Evolutionary conservation across 2,888 invertebrate genomes (phyloP), one percentile per base, ranked within the genome.

Genomic region (Diogma glabrata): DNA sequence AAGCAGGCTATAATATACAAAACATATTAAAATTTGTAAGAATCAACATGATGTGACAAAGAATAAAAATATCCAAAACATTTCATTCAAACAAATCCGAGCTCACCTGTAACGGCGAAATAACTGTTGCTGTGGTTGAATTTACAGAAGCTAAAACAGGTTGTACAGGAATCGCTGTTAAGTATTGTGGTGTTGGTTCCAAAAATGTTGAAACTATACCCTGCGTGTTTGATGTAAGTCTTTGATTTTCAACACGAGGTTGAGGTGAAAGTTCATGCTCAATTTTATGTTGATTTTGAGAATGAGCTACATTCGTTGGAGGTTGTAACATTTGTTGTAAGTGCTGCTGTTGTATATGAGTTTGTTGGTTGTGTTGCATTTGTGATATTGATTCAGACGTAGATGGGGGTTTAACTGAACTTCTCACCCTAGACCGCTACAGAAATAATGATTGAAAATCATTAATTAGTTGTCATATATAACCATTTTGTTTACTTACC

Each of bases 101-200:
- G 9, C 24, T 46, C 40, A 51, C 51, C n/a, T 48, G 53, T 24
- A 69, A 52, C 16, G 67, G 61, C 23, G 67, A 61, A 4, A 67
- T 54, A 23, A 74, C 66, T 4, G 73, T 65, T 20, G 65, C 49
- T 3, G 75, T 66, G 24, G 73, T 63, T 2, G 74, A 61, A 60
- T 75, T 77, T 16, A 65, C 64, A 4, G 69, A 66, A 1, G 74
- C 67, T 46, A 77, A 71, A 9, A 78, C 69, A 2, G 77, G 75
- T 56, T 77, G 79, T 54, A 79, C 68, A 23, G 78, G 76, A 55
- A 78, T 76, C 14, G 77, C 73, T 3, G 77, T 67, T 30, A 77
- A 65, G 58, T 75, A 79, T 58, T 78, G 78, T 1, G 73, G 64
- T n/a, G n/a, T n/a, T 1, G 69, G 67, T 56, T 75, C 74, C 49